These are phyloP conservation scores for Notothenia coriiceps DNA, from an alignment of 2,113 vertebrate species.

Conservation along the genomic window DNA sequence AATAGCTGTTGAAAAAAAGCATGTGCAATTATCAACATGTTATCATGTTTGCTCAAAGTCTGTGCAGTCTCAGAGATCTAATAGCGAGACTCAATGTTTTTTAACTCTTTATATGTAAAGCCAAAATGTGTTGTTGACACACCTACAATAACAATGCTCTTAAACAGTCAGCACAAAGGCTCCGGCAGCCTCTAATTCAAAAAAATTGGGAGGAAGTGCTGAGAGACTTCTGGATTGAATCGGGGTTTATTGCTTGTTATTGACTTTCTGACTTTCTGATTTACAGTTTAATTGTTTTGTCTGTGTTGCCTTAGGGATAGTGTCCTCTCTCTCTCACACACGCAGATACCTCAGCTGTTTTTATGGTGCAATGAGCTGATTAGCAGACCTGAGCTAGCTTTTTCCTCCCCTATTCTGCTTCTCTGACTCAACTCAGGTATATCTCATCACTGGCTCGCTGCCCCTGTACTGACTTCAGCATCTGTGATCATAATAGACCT, in stretches of 20 bases:
- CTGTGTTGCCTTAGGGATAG: not conserved
- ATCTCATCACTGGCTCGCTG: conserved; percentile 23
- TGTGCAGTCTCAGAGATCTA: not conserved
- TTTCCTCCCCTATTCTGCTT: conserved; percentile 48
- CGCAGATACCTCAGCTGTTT: conserved; percentile 51
- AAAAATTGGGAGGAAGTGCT: not conserved
- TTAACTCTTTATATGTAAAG: not conserved
- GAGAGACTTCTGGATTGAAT: conserved; percentile 22
- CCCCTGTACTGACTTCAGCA: conserved; percentile 53
- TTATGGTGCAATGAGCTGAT: conserved; percentile 55
- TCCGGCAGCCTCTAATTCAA: conserved; percentile 1
- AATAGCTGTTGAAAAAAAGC: too few relatives aligned
- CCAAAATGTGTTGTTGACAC: not conserved
- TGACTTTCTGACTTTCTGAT: conserved; percentile 15
- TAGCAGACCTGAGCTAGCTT: conserved; percentile 43
- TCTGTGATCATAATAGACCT: conserved; percentile 37
- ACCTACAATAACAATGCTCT: not conserved
- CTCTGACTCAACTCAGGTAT: conserved; percentile 36
- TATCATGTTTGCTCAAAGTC: not conserved
- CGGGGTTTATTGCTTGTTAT: conserved; percentile 18
- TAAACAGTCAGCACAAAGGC: not conserved
- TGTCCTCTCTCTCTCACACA: not conserved
- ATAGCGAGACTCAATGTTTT: not conserved
- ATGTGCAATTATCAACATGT: conserved; percentile 1
- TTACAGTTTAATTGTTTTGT: conserved; percentile 42